Percentiles rank a stretch among this genome's conserved stretches.
These are phyloP conservation scores for Oligia latruncula DNA, from an alignment of 2,888 invertebrate genomes.

Conservation along the genomic window DNA sequence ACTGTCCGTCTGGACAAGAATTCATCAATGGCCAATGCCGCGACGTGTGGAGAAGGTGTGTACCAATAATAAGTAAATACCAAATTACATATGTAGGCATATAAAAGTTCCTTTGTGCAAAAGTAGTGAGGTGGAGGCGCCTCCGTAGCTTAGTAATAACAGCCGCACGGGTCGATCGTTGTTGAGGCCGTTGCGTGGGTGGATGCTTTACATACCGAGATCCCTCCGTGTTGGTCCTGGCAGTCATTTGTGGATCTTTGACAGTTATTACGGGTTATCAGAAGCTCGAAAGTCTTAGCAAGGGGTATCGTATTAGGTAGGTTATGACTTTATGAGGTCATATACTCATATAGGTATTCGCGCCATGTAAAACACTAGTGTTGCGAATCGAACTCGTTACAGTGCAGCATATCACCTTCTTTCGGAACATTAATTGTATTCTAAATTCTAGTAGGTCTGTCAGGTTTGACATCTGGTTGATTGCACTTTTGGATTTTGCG, in stretches of 20 bases:
- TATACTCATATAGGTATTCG: too few relatives aligned
- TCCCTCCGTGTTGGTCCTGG: not conserved
- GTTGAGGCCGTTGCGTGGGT: not conserved
- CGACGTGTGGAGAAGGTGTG: conserved; percentile 62
- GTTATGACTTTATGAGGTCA: too few relatives aligned
- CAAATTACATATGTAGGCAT: not conserved
- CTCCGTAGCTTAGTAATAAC: not conserved
- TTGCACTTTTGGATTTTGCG: too few relatives aligned
- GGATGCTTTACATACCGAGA: not conserved
- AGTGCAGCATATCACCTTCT: too few relatives aligned
- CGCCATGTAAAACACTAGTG: too few relatives aligned
- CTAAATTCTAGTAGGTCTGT: too few relatives aligned
- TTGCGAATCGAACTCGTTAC: too few relatives aligned
- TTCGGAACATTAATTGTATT: too few relatives aligned
- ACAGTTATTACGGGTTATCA: not conserved
- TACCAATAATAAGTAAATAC: not conserved
- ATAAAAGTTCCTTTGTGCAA: not conserved
- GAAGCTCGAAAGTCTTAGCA: not conserved
- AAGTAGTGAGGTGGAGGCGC: not conserved
- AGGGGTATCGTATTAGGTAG: too few relatives aligned
- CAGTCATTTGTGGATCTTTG: not conserved
- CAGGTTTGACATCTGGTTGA: too few relatives aligned
- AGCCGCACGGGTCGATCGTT: not conserved
- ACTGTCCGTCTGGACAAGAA: conserved; percentile 67
- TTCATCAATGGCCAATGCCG: conserved; percentile 72